Conservation (phyloP, 2,888 invertebrate species). For the Ormyrus thymus region DNA sequence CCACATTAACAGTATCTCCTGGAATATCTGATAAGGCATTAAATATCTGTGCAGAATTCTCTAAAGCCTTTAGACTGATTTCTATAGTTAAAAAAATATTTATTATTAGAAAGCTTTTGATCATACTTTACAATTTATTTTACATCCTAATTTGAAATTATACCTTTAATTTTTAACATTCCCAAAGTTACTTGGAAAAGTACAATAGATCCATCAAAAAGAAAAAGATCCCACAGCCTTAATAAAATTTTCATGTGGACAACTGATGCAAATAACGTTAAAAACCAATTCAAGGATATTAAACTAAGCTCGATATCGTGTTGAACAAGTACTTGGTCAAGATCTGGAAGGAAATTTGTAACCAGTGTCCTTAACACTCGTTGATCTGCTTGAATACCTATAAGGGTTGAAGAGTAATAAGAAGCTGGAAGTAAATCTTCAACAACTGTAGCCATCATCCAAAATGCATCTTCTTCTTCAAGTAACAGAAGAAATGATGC, state of each 20-base stretch:
- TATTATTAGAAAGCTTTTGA: constrained; percentile 25
- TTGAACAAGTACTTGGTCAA: constrained; percentile 92
- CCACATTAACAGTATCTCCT: constrained; percentile 93
- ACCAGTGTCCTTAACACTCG: constrained; percentile 95
- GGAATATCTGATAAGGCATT: constrained; percentile 97
- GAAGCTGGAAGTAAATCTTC: constrained; percentile 98
- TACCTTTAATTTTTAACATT: constrained; percentile 89
- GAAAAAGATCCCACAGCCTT: constrained; percentile 97
- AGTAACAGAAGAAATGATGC: constrained; percentile 93
- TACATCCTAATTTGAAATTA: not conserved
- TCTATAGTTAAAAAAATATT: constrained; percentile 76
- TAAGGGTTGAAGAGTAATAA: constrained; percentile 95
- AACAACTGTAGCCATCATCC: constrained; percentile 99
- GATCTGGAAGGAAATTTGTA: constrained; percentile 90
- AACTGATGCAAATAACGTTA: constrained; percentile 96
- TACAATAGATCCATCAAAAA: constrained; percentile 95
- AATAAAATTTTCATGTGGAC: constrained; percentile 96
- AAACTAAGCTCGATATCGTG: constrained; percentile 97
- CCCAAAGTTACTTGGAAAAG: constrained; percentile 96
- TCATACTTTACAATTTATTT: not conserved
- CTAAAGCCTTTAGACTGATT: constrained; percentile 86
- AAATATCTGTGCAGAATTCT: constrained; percentile 98
- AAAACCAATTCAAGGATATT: constrained; percentile 98
- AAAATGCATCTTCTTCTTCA: constrained; percentile 99
- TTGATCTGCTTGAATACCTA: constrained; percentile 95